Evolutionary conservation across 2,888 invertebrate genomes (phyloP), one percentile per base, ranked within the genome.

Genomic region (Erannis defoliaria): DNA sequence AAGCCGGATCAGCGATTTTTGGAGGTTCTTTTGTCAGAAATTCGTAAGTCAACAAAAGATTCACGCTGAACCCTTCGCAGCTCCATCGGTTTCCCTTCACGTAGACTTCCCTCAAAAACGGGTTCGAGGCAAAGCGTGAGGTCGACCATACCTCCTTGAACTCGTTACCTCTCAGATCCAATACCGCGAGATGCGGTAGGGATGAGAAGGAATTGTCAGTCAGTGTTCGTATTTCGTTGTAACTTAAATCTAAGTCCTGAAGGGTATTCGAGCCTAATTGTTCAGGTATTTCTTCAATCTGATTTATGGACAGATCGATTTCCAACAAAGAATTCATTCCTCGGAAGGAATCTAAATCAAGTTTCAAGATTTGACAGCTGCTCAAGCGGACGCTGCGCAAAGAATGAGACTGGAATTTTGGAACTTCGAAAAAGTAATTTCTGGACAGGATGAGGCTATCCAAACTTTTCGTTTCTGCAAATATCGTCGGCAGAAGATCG

Each of bases 31-130:
- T 88, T 0, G 94, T 94, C 43, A 96, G 77, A 82, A 89, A 96
- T 35, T 94, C 92, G 67, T 94, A 96, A 43, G 95, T 94, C 0
- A 94, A 83, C 37, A 94, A 85, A 48, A 97, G 93, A 46, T 94
- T 92, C 0, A 85, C 75, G 55, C 93, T 90, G 37, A 93, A 88
- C 67, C 96, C 97, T 60, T 96, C 95, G 76, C 97, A 97, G 67
- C 94, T 93, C 97, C 97, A 97, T 1, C 96, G 95, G 88, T 97
- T 97, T 70, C 96, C 96, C 37, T 94, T 94, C 71, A 96, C 85
- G 74, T 93, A 88, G 26, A 97, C 86, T 74, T 93, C 90, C 72
- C 92, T 89, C 70, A 96, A 86, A 78, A 93, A 94, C 29, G 91
- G 88, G 78, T 95, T 96, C 57, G 93, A 91, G 50, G 93, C 86